Evolutionary conservation across 2,888 invertebrate species (phyloP), one percentile per base, ranked within the genome.

Genomic region (Ashinkailepas kermadecensis): DNA sequence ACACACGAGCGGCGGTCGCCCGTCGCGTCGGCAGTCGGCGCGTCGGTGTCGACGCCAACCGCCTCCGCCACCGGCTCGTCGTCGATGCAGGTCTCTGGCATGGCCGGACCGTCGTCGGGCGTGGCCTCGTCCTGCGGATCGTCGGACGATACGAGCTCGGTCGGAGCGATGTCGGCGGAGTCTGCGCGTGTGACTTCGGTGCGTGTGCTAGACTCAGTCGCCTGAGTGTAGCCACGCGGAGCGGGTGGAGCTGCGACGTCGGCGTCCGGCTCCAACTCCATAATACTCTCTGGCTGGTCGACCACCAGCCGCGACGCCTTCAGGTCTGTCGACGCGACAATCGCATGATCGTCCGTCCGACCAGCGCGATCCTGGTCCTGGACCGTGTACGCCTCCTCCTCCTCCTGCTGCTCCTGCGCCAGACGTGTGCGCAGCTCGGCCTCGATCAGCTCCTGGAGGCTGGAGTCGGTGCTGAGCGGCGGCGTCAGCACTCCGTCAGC

Each of bases 401-500:
- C 10, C 11, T 11, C 56, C 56, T 70, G 12, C 70, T 10, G 74
- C 56, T 74, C 74, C 4, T 10, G 11, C 56, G 54, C 56, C 12
- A 23, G 74, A 10, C 74, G 74, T 12, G 74, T 74, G 21, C 74
- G 74, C 74, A 74, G 74, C 74, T 74, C 74, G 10, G 74, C 74
- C 74, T 74, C 74, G 56, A 74, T 74, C 74, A 74, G 21, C 54
- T 74, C 74, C 54, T 54, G 54, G 1, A 74, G 74, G 74, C 74
- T 74, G 54, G 74, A 54, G 56, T 74, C 74, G 21, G 54, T 7
- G 56, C 74, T 74, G 56, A 74, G 74, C 18, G 74, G 74, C 21
- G 74, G 74, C 54, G 74, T 74, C 54, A 74, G 74, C 56, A 74
- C 74, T 54, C 74, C 74, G 74, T 74, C 74, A 8, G 74, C 56